Conservation (phyloP, 2,797 vertebrate genomes). For the Vespertilio murinus region DNA sequence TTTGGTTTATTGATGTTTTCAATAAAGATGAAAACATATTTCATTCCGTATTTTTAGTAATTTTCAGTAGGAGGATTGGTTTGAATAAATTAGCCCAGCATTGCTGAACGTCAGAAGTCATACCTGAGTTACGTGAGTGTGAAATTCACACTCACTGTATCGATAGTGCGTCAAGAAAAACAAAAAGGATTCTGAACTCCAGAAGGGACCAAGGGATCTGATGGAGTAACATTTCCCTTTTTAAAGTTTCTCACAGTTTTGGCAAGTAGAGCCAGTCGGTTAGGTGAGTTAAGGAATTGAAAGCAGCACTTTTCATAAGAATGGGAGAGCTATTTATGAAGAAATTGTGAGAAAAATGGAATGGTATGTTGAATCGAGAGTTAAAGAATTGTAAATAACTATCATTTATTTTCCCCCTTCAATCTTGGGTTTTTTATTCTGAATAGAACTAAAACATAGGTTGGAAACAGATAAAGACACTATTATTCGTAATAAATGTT, state of each 20-base stretch:
- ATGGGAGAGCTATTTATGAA: background rate
- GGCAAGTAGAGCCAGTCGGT: background rate
- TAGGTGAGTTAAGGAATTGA: background rate
- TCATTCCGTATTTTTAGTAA: constrained; percentile 36
- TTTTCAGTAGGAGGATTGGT: background rate
- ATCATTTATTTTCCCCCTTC: background rate
- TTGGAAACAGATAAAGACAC: background rate
- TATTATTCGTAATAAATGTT: background rate
- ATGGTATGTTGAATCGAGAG: constrained; percentile 11
- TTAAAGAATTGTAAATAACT: background rate
- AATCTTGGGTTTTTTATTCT: constrained; percentile 6
- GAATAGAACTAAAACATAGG: constrained; percentile 27
- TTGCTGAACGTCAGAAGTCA: background rate
- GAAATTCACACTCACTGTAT: background rate
- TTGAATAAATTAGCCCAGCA: background rate
- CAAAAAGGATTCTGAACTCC: background rate
- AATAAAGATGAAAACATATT: constrained; percentile 45
- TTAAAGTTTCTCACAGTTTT: background rate
- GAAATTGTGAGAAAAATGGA: background rate
- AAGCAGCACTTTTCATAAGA: background rate
- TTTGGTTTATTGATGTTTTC: constrained; percentile 42
- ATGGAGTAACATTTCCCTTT: background rate
- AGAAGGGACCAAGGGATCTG: background rate
- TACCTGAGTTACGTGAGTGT: background rate
- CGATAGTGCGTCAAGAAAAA: background rate